Evolutionary conservation across 2,888 invertebrate species (phyloP).

Genomic region (Galerucella calmariensis): DNA sequence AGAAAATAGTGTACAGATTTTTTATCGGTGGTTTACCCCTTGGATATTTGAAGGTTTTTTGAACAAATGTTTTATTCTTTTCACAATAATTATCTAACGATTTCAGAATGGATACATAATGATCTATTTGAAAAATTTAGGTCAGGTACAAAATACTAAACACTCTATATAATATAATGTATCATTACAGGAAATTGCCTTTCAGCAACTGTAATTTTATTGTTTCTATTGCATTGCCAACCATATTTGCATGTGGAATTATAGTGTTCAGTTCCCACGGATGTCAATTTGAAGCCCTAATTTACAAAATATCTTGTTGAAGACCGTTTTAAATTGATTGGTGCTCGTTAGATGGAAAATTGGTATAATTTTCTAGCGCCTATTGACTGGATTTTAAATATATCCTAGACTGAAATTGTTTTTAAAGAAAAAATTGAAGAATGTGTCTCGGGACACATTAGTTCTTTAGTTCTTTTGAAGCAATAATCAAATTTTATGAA

Average conservation of each 20-base stretch:
- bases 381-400: not conserved
- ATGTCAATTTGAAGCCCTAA: conserved; percentile 31
- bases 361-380: not conserved
- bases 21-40: too few species aligned
- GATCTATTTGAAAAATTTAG: conserved; percentile 24
- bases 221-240: conserved; percentile 35
- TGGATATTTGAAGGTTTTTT: too few species aligned
- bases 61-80: not conserved
- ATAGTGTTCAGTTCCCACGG: conserved; percentile 31
- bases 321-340: conserved; percentile 3
- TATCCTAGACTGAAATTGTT: not conserved
- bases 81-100: not conserved
- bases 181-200: conserved; percentile 41
- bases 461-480: too few species aligned
- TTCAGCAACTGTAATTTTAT: conserved; percentile 43
- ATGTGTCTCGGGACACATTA: too few species aligned
- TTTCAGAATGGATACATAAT: not conserved
- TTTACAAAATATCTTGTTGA: conserved; percentile 9
- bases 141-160: conserved; percentile 41
- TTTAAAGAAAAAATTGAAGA: too few species aligned
- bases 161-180: conserved; percentile 15
- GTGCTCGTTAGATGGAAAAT: conserved; percentile 8
- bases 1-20: too few species aligned
- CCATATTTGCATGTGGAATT: conserved; percentile 38
- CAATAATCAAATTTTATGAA: too few species aligned